phyloP scores from a whole-genome alignment of 2,113 vertebrate genomes.

The Canis aureus region DNA sequence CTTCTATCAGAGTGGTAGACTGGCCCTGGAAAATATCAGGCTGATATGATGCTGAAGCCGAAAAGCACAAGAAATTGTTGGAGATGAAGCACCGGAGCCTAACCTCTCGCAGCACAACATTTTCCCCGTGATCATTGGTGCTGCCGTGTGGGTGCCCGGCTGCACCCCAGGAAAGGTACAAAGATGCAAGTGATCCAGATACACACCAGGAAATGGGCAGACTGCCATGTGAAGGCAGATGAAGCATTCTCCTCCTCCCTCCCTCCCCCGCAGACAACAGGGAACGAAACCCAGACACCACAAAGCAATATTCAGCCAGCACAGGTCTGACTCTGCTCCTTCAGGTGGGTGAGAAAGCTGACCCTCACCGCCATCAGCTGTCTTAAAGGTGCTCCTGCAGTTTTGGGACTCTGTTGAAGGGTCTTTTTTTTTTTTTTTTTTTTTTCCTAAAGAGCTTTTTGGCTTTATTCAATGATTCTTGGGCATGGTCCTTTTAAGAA shows the following conservation, averaged over 20 bases:
- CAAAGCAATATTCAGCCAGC: neutral
- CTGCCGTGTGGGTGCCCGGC: accelerated
- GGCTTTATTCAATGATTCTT: neutral
- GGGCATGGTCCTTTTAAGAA: neutral
- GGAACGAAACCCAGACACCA: neutral
- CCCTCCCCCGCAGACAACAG: neutral
- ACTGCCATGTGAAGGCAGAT: accelerated
- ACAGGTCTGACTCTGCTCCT: neutral
- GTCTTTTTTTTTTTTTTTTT: neutral
- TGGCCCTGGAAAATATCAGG: neutral
- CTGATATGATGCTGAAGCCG: neutral
- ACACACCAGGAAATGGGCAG: neutral
- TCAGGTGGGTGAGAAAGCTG: neutral
- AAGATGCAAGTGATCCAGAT: neutral
- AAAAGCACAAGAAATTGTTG: neutral
- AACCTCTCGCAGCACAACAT: accelerated
- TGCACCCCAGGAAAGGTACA: accelerated
- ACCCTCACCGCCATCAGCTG: neutral
- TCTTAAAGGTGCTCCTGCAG: neutral
- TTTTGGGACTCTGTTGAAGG: neutral
- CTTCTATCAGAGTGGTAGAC: neutral
- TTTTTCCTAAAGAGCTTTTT: neutral
- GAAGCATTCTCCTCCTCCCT: too few species aligned
- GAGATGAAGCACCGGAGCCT: too few species aligned
- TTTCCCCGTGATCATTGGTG: neutral